A percentile compares a stretch with the other conserved stretches of the same genome.
Evolutionary conservation across 2,113 vertebrate genomes (phyloP).

Genomic region (Burhinus oedicnemus): DNA sequence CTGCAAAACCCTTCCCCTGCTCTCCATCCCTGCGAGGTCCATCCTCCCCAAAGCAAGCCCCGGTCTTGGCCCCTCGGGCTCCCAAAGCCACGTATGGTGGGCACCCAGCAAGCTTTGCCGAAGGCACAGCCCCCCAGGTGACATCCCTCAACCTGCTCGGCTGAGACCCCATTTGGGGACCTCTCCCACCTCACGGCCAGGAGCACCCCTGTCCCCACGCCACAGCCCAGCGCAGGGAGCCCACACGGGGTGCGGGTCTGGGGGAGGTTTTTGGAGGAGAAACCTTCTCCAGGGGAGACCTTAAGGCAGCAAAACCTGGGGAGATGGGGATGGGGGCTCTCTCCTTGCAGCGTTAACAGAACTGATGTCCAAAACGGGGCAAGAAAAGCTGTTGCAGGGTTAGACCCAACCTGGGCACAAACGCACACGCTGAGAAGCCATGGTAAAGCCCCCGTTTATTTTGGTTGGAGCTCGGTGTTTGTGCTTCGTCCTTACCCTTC

Average conservation of each 20-base stretch:
- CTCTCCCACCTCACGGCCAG: too few species aligned
- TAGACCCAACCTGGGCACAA: not conserved
- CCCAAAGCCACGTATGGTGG: fast-evolving
- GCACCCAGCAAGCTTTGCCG: not conserved
- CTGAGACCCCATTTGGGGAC: fast-evolving
- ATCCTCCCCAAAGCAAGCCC: not conserved
- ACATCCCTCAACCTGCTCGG: not conserved
- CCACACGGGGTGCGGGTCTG: fast-evolving
- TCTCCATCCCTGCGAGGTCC: not conserved
- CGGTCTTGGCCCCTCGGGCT: fast-evolving
- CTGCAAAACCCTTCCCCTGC: not conserved
- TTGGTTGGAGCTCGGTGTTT: not conserved
- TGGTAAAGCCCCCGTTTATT: not conserved
- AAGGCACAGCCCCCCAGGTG: not conserved
- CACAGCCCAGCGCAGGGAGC: fast-evolving
- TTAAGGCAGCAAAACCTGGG: not conserved
- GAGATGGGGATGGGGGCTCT: not conserved
- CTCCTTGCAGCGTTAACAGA: not conserved
- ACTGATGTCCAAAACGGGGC: not conserved
- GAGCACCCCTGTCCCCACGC: fast-evolving
- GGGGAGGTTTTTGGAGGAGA: not conserved
- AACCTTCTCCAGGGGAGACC: not conserved
- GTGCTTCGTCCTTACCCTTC: slow-evolving; percentile 83
- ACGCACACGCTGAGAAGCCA: fast-evolving
- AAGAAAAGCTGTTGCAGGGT: not conserved